phyloP scores from a whole-genome alignment of 2,113 vertebrate genomes.

The Prinia subflava region DNA sequence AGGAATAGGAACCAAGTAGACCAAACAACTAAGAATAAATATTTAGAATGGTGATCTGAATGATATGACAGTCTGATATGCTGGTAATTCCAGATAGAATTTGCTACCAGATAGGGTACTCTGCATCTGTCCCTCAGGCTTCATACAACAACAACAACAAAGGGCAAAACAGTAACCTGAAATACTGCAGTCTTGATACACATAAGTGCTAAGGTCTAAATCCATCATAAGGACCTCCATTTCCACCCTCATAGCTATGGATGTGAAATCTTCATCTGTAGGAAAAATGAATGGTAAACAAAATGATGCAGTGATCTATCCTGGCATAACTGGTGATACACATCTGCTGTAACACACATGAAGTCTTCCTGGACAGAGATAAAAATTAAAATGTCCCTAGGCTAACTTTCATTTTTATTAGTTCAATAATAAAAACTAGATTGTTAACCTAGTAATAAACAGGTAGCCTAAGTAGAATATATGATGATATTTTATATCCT shows the following conservation, averaged over 20 bases:
- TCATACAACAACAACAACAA: neutral
- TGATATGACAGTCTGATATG: neutral
- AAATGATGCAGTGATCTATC: neutral
- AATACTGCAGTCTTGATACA: neutral
- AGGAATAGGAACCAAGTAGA: neutral
- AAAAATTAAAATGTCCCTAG: neutral
- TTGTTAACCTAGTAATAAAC: neutral
- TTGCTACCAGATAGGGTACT: neutral
- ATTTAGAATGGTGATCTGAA: neutral
- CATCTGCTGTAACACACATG: neutral
- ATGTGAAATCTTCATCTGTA: neutral
- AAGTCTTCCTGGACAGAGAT: neutral
- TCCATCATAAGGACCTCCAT: neutral
- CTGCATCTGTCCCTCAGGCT: neutral
- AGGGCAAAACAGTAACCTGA: neutral
- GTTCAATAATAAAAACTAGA: neutral
- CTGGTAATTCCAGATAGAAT: neutral
- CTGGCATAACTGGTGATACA: neutral
- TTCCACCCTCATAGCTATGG: neutral
- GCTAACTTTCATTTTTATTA: neutral
- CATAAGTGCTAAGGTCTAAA: neutral
- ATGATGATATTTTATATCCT: neutral
- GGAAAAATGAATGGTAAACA: neutral
- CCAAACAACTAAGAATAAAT: neutral
- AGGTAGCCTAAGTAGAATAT: neutral